Evolutionary conservation across 2,888 invertebrate genomes (phyloP), one percentile per base, ranked within the genome.

Genomic region (Callimorpha dominula): DNA sequence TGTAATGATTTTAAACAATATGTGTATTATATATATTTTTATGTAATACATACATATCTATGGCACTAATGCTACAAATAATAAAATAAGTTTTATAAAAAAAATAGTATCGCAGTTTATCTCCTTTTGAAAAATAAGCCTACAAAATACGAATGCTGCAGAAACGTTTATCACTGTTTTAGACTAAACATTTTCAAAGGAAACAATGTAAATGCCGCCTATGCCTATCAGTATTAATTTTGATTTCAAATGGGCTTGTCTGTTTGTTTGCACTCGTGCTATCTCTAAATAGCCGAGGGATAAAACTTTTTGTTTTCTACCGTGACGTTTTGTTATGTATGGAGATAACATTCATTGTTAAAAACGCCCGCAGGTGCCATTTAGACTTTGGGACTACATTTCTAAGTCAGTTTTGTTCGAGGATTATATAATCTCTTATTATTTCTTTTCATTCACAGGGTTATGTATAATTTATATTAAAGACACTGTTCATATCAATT

Each of bases 261-360:
- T 84, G 74, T 85, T 85, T 85, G 76, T 85, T 82, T 81, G 74
- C 75, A 77, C 75, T 66, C 71, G 71, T 42, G 75, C 70, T 83
- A 87, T 87, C 87, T 84, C 82, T 84, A 88, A 87, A 87, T 84
- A 78, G 71, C 66, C 70, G 73, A 68, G 72, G 86, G 86, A 87
- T 88, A 86, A 87, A 78, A 79, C 76, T 80, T 83, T 86, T 87
- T 81, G 79, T 82, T 80, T 81, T 81, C 65, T 77, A 67, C 68
- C 68, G 67, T 17, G 31, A 31, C 31, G 31, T 31, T 66, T 78
- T 78, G 65, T 54, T 71, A 68, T 79, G 77, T 73, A 79, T 31
- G 31, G 78, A 75, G 73, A 81, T 80, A 83, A 77, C 81, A 68
- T 78, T 79, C 75, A 79, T 80, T 81, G 73, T 74, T 76, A 72